These are phyloP conservation scores for Drosophila quadrilineata DNA, from an alignment of 1,140 invertebrate genomes.

Conservation along the genomic window DNA sequence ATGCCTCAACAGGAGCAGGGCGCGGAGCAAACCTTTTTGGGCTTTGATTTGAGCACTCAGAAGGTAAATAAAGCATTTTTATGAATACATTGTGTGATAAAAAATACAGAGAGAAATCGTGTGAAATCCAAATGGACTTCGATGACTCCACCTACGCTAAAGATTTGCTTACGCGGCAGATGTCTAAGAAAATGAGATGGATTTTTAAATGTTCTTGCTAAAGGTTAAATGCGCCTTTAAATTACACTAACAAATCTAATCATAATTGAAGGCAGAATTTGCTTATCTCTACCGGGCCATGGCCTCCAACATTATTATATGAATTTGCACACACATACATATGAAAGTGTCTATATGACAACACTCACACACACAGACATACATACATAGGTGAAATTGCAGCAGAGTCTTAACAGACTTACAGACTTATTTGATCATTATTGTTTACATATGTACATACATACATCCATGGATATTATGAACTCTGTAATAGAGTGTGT, in stretches of 20 bases:
- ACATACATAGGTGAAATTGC: neutral
- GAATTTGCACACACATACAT: neutral
- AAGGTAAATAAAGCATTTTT: conserved; percentile 83
- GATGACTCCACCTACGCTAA: neutral
- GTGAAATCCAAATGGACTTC: no score
- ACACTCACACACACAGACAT: neutral
- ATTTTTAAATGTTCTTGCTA: conserved; percentile 20
- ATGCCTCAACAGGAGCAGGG: conserved; percentile 51
- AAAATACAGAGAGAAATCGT: no score
- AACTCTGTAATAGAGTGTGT: no score
- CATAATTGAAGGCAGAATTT: neutral
- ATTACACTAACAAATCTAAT: conserved; percentile 22
- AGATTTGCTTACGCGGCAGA: conserved; percentile 18
- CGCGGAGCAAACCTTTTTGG: conserved; percentile 84
- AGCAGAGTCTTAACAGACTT: neutral
- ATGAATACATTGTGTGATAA: neutral
- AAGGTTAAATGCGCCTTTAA: conserved; percentile 18
- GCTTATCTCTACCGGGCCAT: conserved; percentile 6
- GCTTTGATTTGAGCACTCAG: conserved; percentile 91
- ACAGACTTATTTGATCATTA: conserved; percentile 4
- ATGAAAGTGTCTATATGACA: neutral
- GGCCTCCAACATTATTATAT: neutral
- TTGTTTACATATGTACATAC: neutral
- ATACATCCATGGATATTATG: neutral
- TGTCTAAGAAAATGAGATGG: neutral